These are phyloP conservation scores for Ciconia boyciana DNA, from an alignment of 2,113 vertebrate species.

Conservation along the genomic window DNA sequence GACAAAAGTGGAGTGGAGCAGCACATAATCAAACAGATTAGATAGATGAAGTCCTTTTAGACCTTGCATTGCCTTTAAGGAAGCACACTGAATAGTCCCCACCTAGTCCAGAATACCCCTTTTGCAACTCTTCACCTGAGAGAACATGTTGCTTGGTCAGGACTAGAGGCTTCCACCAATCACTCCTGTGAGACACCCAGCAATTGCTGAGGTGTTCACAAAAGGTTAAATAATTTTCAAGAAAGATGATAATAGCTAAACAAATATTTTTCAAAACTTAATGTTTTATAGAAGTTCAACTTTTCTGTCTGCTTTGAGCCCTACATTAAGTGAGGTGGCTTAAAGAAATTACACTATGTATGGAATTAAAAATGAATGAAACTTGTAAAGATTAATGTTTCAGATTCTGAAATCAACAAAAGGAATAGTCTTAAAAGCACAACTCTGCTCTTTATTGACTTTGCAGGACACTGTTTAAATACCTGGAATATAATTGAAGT, in stretches of 20 bases:
- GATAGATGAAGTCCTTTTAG: not conserved
- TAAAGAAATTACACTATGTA: not conserved
- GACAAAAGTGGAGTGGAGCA: not conserved
- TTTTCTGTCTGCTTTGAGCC: not conserved
- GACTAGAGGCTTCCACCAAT: not conserved
- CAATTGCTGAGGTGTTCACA: not conserved
- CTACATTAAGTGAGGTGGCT: not conserved
- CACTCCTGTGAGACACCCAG: not conserved
- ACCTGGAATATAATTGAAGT: not conserved
- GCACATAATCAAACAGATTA: not conserved
- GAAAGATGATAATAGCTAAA: not conserved
- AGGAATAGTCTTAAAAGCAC: not conserved
- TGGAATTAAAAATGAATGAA: not conserved
- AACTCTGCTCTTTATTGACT: not conserved
- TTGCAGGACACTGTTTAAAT: not conserved
- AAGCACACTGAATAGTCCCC: not conserved
- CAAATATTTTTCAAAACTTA: not conserved
- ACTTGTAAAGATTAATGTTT: not conserved
- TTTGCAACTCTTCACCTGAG: not conserved
- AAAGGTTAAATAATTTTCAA: not conserved
- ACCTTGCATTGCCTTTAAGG: not conserved
- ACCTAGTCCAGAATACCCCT: not conserved
- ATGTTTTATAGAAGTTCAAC: not conserved
- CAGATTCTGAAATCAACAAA: not conserved
- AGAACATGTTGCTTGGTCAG: rapidly evolving